phyloP scores from a whole-genome alignment of 2,888 invertebrate species.

The Terebella lapidaria region DNA sequence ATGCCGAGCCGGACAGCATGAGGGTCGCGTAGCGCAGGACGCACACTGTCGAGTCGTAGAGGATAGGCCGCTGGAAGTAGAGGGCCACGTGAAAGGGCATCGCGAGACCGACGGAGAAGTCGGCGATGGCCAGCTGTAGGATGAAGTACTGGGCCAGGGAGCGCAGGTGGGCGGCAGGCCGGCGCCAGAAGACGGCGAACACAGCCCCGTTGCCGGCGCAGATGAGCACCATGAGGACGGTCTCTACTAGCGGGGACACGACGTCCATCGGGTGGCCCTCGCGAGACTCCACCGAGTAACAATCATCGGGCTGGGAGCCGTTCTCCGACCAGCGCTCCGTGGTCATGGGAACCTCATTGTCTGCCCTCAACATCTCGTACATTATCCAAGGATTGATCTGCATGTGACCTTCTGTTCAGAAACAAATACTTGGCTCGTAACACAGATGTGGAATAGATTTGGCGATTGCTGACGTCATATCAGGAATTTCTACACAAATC shows the following conservation, averaged over 20 bases:
- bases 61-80: background rate
- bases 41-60: background rate
- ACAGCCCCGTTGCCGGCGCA: background rate
- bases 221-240: background rate
- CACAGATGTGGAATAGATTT: too few species aligned
- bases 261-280: background rate
- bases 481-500: too few species aligned
- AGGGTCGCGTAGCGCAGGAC: background rate
- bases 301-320: too few species aligned
- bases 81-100: background rate
- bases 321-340: too few species aligned
- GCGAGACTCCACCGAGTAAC: too few species aligned
- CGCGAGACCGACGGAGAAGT: background rate
- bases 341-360: too few species aligned
- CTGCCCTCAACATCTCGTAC: too few species aligned
- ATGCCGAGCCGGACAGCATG: background rate
- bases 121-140: conserved; percentile 1
- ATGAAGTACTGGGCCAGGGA: background rate
- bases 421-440: too few species aligned
- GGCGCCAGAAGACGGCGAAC: background rate
- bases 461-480: too few species aligned
- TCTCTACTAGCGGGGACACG: background rate
- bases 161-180: background rate
- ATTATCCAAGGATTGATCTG: too few species aligned
- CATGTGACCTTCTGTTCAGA: too few species aligned